phyloP scores from a whole-genome alignment of 2,113 vertebrate species.

The Pogona vitticeps region DNA sequence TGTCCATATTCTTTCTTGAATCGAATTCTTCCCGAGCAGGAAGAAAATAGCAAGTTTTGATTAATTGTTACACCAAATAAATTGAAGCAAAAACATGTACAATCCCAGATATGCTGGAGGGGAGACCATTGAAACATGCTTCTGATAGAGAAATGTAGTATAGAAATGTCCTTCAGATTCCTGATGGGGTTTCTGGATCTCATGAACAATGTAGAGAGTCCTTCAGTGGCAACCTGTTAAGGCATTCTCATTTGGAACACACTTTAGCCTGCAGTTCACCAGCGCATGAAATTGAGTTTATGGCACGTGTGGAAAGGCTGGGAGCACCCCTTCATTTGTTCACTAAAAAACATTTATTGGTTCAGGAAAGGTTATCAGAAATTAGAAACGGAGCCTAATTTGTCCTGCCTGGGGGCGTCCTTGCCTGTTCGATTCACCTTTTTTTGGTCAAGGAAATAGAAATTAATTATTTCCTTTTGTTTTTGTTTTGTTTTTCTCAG shows the following conservation, averaged over 20 bases:
- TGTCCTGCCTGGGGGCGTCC: neutral
- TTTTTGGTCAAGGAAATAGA: constrained; percentile 11
- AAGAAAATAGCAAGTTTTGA: too few species aligned
- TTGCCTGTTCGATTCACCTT: neutral
- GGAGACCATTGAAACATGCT: neutral
- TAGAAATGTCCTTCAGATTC: neutral
- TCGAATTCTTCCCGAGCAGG: too few species aligned
- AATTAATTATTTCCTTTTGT: neutral
- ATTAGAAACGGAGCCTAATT: neutral
- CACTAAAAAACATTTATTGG: neutral
- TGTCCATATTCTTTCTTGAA: too few species aligned
- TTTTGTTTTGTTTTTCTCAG: neutral
- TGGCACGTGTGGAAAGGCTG: neutral
- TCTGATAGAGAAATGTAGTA: neutral
- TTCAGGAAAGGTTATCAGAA: constrained; percentile 2
- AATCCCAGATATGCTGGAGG: too few species aligned
- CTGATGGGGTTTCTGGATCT: neutral
- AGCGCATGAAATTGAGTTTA: neutral
- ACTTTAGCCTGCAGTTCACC: neutral
- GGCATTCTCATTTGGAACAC: neutral
- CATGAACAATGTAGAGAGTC: neutral
- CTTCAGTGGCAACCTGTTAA: neutral
- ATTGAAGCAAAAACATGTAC: too few species aligned
- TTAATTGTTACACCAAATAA: too few species aligned
- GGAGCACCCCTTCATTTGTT: neutral